Evolutionary conservation across 1,140 invertebrate genomes (phyloP).

Genomic region (Trissolcus basalis): DNA sequence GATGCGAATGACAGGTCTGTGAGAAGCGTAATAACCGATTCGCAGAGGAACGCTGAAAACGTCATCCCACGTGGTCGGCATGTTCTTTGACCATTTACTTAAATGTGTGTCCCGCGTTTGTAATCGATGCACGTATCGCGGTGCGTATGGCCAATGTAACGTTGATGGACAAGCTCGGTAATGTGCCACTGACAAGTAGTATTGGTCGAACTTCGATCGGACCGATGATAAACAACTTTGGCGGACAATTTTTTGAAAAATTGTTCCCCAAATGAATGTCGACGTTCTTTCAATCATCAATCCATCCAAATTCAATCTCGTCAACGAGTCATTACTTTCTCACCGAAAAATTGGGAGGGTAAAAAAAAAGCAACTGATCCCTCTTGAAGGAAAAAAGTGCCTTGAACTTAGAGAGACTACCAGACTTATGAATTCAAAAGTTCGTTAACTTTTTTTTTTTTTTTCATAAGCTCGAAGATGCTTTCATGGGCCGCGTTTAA

Average conservation of each 20-base stretch:
- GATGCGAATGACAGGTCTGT: no score
- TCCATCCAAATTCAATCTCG: no score
- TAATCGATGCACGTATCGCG: constrained; percentile 36
- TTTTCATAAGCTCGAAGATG: neutral
- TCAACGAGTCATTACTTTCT: no score
- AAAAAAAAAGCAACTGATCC: no score
- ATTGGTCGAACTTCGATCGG: constrained; percentile 52
- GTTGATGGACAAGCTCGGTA: constrained; percentile 25
- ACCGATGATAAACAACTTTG: constrained; percentile 22
- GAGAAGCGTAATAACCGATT: no score
- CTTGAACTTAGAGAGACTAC: no score
- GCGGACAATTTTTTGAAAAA: constrained; percentile 16
- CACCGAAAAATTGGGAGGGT: no score
- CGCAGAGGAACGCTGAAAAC: neutral
- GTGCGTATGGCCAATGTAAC: constrained; percentile 28
- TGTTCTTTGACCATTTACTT: constrained; percentile 15
- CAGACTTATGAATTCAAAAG: no score
- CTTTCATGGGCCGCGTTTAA: neutral
- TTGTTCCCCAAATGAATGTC: neutral
- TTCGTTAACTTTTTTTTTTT: no score
- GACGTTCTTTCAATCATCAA: no score
- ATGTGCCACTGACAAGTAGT: constrained; percentile 52
- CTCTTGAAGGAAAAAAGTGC: no score
- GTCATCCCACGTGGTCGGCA: neutral
- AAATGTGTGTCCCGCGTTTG: constrained; percentile 12